A percentile compares a stretch with the other conserved stretches of the same genome.
phyloP scores from a whole-genome alignment of 2,113 vertebrate species.

The Phalacrocorax pelagicus region DNA sequence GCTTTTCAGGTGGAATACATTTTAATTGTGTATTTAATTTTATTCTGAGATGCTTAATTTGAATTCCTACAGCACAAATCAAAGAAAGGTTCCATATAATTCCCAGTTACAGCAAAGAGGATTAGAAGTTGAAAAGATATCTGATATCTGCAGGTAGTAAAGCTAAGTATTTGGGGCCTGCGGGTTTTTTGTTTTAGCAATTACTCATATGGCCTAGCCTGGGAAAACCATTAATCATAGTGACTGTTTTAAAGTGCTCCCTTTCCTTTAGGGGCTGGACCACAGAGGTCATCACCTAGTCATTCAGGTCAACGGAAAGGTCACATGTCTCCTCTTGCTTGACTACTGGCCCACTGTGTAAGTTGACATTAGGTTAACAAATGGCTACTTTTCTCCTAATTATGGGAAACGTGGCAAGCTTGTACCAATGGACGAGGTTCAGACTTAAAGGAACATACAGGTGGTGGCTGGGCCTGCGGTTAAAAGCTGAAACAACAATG shows the following conservation, averaged over 20 bases:
- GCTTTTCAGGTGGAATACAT: not conserved
- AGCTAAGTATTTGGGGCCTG: not conserved
- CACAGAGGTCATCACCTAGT: conserved; percentile 46
- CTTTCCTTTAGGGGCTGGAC: conserved; percentile 22
- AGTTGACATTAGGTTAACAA: conserved; percentile 53
- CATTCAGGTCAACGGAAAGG: conserved; percentile 57
- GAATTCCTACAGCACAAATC: not conserved
- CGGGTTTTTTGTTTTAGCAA: not conserved
- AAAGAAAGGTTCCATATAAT: not conserved
- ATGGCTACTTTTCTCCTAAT: conserved; percentile 41
- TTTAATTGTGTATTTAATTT: not conserved
- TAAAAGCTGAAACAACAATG: not conserved
- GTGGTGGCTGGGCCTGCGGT: not conserved
- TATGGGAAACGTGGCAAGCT: not conserved
- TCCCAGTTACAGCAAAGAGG: not conserved
- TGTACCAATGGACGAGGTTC: not conserved
- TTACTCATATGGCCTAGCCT: not conserved
- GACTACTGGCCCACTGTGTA: conserved; percentile 33
- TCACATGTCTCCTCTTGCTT: conserved; percentile 45
- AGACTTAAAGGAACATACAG: not conserved
- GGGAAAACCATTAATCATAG: conserved; percentile 61
- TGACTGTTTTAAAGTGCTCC: conserved; percentile 38
- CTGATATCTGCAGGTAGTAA: not conserved
- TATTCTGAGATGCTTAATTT: not conserved
- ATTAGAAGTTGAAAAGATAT: not conserved